phyloP scores from a whole-genome alignment of 1,140 invertebrate genomes.

The Caenorhabditis briggsae region DNA sequence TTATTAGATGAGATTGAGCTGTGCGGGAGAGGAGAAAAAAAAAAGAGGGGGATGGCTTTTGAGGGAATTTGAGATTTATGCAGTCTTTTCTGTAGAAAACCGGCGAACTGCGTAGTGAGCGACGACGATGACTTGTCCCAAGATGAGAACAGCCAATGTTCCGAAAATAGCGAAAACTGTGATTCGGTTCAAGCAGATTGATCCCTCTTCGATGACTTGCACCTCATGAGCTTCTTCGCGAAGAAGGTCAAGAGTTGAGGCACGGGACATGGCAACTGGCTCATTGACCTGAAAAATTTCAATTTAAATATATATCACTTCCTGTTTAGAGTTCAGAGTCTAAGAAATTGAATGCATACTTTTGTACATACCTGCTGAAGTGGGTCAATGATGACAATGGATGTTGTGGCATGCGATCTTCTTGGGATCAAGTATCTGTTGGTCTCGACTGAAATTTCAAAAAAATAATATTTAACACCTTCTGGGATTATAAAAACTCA shows the following conservation, averaged over 20 bases:
- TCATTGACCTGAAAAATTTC: slow-evolving; percentile 43
- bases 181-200: slow-evolving; percentile 62
- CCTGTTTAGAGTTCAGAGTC: too few relatives aligned
- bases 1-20: slow-evolving; percentile 21
- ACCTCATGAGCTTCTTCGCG: slow-evolving; percentile 63
- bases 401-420: slow-evolving; percentile 75
- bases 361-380: slow-evolving; percentile 71
- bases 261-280: slow-evolving; percentile 62
- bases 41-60: background rate
- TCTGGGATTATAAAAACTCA: slow-evolving; percentile 62
- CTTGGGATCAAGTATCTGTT: slow-evolving; percentile 76
- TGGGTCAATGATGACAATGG: slow-evolving; percentile 75
- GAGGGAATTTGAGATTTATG: background rate
- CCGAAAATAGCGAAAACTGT: slow-evolving; percentile 66
- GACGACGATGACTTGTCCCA: slow-evolving; percentile 74
- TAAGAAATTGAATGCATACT: background rate
- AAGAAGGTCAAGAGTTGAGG: slow-evolving; percentile 64
- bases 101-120: slow-evolving; percentile 68
- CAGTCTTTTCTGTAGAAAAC: slow-evolving; percentile 45
- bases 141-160: slow-evolving; percentile 68
- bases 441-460: slow-evolving; percentile 75
- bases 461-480: background rate
- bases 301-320: too few relatives aligned
- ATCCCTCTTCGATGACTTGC: slow-evolving; percentile 46
- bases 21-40: background rate